phyloP scores from a whole-genome alignment of 37 sponge, comb jelly and placozoan genomes.

The Chondrosia reniformis region DNA sequence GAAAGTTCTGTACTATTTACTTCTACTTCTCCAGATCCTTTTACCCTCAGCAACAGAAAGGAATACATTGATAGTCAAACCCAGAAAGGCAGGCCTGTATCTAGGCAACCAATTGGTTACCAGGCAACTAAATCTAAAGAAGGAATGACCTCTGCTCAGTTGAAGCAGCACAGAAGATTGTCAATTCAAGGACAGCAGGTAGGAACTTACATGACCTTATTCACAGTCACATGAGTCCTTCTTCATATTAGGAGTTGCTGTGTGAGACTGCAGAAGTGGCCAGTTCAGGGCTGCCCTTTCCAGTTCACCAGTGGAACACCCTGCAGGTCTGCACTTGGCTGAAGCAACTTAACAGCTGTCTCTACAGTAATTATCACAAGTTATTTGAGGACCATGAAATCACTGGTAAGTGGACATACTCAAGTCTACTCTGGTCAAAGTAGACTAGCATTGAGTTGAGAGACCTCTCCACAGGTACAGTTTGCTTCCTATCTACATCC shows the following conservation, averaged over 20 bases:
- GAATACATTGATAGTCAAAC: too few relatives aligned
- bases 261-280: neutral
- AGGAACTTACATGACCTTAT: neutral
- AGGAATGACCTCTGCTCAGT: neutral
- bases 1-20: too few relatives aligned
- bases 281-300: constrained; percentile 5
- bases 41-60: too few relatives aligned
- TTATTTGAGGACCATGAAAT: constrained; percentile 50
- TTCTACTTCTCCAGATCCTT: too few relatives aligned
- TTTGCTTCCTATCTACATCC: too few relatives aligned
- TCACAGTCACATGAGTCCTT: neutral
- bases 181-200: constrained; percentile 19
- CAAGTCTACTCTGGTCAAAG: too few relatives aligned
- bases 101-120: too few relatives aligned
- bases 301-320: constrained; percentile 42
- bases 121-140: too few relatives aligned
- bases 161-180: neutral
- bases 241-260: neutral
- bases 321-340: constrained; percentile 47
- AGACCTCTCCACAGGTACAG: too few relatives aligned
- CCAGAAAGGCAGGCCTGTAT: too few relatives aligned
- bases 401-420: too few relatives aligned
- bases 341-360: constrained; percentile 35
- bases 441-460: too few relatives aligned
- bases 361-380: constrained; percentile 27